phyloP scores from a whole-genome alignment of 2,113 vertebrate species.

The Oreocharis arfaki region DNA sequence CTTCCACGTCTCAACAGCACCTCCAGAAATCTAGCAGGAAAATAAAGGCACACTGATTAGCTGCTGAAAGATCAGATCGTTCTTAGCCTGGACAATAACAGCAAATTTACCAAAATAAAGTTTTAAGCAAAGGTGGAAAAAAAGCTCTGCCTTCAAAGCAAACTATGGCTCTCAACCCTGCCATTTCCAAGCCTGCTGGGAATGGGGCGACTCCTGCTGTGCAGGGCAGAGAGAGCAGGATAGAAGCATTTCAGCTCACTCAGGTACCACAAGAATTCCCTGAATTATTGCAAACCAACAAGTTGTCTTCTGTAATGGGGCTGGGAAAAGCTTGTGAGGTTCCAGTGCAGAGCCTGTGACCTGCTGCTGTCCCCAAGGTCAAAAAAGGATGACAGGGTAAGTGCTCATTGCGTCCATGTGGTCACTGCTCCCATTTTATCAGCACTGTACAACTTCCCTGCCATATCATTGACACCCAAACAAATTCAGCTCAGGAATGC shows the following conservation, averaged over 20 bases:
- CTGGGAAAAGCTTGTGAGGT: neutral
- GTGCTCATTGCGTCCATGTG: neutral
- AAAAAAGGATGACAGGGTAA: neutral
- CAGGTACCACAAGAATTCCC: neutral
- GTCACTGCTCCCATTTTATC: neutral
- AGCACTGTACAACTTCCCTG: neutral
- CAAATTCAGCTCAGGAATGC: neutral
- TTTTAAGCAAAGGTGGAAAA: neutral
- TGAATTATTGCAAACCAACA: neutral
- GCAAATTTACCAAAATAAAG: neutral
- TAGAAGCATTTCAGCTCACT: neutral
- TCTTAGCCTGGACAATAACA: neutral
- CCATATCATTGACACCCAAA: neutral
- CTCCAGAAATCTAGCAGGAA: conserved; percentile 58
- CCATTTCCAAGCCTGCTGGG: neutral
- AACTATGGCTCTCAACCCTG: neutral
- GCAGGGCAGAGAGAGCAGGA: neutral
- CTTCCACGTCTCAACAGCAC: conserved; percentile 44
- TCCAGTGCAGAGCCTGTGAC: neutral
- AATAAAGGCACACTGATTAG: neutral
- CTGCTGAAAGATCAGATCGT: neutral
- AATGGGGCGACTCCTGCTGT: neutral
- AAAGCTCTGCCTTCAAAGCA: neutral
- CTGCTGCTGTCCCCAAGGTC: neutral
- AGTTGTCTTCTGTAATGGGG: neutral